phyloP scores from a whole-genome alignment of 2,113 vertebrate genomes.

The Dasyornis broadbenti region DNA sequence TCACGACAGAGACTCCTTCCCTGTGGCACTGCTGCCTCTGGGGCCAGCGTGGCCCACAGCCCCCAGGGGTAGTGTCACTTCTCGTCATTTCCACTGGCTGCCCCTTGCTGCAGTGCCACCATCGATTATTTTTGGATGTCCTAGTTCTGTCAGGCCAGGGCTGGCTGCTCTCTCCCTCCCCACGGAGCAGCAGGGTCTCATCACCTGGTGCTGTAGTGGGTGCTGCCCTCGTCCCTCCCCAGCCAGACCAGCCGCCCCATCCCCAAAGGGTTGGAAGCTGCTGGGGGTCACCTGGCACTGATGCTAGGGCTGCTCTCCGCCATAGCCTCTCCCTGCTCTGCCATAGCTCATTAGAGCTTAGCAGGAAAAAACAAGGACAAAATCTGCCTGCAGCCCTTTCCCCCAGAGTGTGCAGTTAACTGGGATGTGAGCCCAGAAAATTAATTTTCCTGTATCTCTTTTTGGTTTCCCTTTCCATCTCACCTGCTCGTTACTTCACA shows the following conservation, averaged over 20 bases:
- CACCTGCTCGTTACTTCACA: background rate
- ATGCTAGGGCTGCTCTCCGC: background rate
- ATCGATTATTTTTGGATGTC: constrained; percentile 37
- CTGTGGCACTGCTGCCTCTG: background rate
- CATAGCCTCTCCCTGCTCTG: background rate
- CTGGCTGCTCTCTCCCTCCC: background rate
- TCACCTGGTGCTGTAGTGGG: background rate
- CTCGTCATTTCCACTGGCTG: constrained; percentile 2
- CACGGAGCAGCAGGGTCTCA: accelerated
- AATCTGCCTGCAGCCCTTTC: constrained; percentile 1
- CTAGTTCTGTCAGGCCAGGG: constrained; percentile 52
- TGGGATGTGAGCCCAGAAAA: background rate
- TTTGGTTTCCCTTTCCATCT: background rate
- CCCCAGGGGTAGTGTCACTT: background rate
- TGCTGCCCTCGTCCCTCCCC: background rate
- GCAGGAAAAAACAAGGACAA: background rate
- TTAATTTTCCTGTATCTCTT: background rate
- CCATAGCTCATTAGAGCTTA: background rate
- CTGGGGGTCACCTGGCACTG: background rate
- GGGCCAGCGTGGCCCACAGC: accelerated
- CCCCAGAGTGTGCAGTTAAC: background rate
- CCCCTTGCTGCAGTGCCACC: background rate
- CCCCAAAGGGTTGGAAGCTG: background rate
- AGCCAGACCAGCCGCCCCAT: background rate
- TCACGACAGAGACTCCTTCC: background rate